phyloP scores from a whole-genome alignment of 1,140 invertebrate species.

The Spodoptera frugiperda region DNA sequence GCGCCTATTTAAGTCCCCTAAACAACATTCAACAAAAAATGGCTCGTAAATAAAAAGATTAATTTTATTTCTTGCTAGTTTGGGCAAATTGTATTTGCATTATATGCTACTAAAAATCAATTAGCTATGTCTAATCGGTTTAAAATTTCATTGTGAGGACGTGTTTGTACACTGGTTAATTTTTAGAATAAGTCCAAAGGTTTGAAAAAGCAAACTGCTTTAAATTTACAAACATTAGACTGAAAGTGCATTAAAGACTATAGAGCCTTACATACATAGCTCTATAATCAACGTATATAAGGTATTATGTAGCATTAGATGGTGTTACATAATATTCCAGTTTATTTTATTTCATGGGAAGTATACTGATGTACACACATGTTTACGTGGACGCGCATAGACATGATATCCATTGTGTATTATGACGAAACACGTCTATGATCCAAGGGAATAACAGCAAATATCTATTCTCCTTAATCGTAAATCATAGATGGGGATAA shows the following conservation, averaged over 20 bases:
- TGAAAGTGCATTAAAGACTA: no score
- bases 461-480: conserved; percentile 61
- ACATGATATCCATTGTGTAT: neutral
- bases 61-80: conserved; percentile 14
- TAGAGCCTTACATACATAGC: no score
- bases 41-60: conserved; percentile 7
- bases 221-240: no score
- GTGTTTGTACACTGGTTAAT: no score
- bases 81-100: neutral
- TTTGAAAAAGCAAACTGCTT: no score
- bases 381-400: conserved; percentile 8
- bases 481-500: conserved; percentile 71
- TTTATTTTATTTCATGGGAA: neutral
- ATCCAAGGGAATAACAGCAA: conserved; percentile 51
- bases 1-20: neutral
- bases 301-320: neutral
- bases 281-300: no score
- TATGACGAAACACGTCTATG: conserved; percentile 22
- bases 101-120: neutral
- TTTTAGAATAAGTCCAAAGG: no score
- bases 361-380: neutral
- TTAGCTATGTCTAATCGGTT: no score
- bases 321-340: neutral
- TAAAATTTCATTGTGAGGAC: no score
- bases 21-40: conserved; percentile 18